These are phyloP conservation scores for Dendrolimus pini DNA, from an alignment of 2,888 invertebrate genomes.

Conservation along the genomic window DNA sequence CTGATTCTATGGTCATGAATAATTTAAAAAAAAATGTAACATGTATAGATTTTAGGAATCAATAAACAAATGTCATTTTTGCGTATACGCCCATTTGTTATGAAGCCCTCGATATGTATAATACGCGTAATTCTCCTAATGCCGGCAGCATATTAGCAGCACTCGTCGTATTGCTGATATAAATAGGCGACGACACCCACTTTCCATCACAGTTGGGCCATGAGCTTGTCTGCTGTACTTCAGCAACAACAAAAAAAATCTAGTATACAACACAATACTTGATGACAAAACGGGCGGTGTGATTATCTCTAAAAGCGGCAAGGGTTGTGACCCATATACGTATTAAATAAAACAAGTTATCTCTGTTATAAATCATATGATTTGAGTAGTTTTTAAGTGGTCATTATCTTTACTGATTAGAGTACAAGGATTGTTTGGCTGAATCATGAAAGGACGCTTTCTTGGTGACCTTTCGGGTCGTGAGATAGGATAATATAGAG, in stretches of 20 bases:
- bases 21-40: too few species aligned
- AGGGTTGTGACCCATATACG: background rate
- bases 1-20: too few species aligned
- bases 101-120: too few species aligned
- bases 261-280: constrained; percentile 1
- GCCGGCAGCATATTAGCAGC: too few species aligned
- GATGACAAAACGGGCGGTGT: background rate
- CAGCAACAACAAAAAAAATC: too few species aligned
- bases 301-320: background rate
- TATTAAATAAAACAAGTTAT: constrained; percentile 26
- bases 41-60: too few species aligned
- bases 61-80: too few species aligned
- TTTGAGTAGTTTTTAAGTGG: constrained; percentile 62
- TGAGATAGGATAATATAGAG: constrained; percentile 38
- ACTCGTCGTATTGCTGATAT: too few species aligned
- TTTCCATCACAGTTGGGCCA: too few species aligned
- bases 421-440: constrained; percentile 46
- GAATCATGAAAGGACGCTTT: constrained; percentile 38
- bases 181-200: too few species aligned
- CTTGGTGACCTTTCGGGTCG: constrained; percentile 41
- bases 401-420: constrained; percentile 56
- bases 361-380: constrained; percentile 58
- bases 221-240: background rate
- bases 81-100: too few species aligned
- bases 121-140: too few species aligned